A percentile compares a stretch with the other conserved stretches of the same genome.
Conservation (phyloP, 2,888 invertebrate species). For the Leptura quadrifasciata region DNA sequence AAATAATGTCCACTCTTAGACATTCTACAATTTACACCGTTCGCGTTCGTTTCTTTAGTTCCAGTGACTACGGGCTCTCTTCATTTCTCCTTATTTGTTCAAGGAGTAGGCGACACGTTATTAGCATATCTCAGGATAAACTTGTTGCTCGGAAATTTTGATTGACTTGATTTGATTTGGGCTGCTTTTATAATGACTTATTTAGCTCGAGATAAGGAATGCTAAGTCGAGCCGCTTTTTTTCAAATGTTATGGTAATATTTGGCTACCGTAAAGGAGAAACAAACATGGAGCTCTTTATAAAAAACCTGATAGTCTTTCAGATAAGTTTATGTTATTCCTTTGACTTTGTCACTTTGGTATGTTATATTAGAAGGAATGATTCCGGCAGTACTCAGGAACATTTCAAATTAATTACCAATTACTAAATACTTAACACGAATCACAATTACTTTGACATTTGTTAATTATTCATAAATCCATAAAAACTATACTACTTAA, state of each 20-base stretch:
- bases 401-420: too few species aligned
- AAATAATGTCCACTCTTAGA: constrained; percentile 37
- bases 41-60: constrained; percentile 26
- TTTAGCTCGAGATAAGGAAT: constrained; percentile 17
- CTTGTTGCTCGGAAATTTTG: constrained; percentile 32
- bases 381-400: too few species aligned
- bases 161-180: constrained; percentile 25
- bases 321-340: not conserved
- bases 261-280: not conserved
- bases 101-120: constrained; percentile 35
- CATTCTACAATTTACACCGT: constrained; percentile 38
- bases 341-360: not conserved
- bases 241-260: not conserved
- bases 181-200: constrained; percentile 21
- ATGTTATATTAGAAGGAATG: too few species aligned
- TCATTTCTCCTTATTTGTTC: constrained; percentile 35
- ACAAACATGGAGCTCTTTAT: not conserved
- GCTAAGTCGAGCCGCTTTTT: not conserved
- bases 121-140: constrained; percentile 37
- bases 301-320: not conserved
- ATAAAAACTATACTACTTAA: too few species aligned
- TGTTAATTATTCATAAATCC: too few species aligned
- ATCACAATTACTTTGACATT: too few species aligned
- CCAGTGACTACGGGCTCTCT: constrained; percentile 35
- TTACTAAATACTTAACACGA: too few species aligned